phyloP scores from a whole-genome alignment of 1,140 invertebrate genomes.

The Dendroctonus ponderosae region DNA sequence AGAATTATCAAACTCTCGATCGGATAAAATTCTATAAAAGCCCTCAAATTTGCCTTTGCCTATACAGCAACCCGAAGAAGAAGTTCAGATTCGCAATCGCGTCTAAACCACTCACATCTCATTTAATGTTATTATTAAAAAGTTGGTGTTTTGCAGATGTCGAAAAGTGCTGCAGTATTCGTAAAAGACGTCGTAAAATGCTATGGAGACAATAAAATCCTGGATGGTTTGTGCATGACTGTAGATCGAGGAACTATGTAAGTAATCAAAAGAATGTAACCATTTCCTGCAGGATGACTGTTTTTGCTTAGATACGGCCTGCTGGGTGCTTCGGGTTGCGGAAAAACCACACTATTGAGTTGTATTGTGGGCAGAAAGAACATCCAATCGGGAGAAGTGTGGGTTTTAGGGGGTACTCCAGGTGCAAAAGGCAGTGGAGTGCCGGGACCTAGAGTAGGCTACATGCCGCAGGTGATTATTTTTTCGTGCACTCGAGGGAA shows the following conservation, averaged over 20 bases:
- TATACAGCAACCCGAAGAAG: no score
- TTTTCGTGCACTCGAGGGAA: no score
- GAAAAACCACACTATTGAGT: slow-evolving; percentile 81
- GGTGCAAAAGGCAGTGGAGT: slow-evolving; percentile 71
- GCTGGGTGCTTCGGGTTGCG: slow-evolving; percentile 80
- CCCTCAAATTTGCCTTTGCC: no score
- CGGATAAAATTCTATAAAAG: no score
- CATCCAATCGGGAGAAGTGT: slow-evolving; percentile 73
- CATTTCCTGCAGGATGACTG: neutral
- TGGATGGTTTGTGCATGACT: slow-evolving; percentile 61
- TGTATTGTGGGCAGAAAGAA: slow-evolving; percentile 78
- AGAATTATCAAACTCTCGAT: no score
- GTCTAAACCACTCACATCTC: no score
- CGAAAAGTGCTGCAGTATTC: slow-evolving; percentile 50
- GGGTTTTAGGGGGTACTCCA: slow-evolving; percentile 75
- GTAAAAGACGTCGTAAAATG: slow-evolving; percentile 58
- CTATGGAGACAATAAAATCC: slow-evolving; percentile 58
- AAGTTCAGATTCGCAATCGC: no score
- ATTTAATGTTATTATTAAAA: no score
- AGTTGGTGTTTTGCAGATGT: slow-evolving; percentile 28
- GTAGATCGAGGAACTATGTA: slow-evolving; percentile 66
- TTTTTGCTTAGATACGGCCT: slow-evolving; percentile 71
- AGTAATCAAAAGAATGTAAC: slow-evolving; percentile 45
- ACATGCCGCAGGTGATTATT: slow-evolving; percentile 73
- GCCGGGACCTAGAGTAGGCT: slow-evolving; percentile 76